Evolutionary conservation across 2,113 vertebrate genomes (phyloP).

Genomic region (Pachycephala philippinensis): DNA sequence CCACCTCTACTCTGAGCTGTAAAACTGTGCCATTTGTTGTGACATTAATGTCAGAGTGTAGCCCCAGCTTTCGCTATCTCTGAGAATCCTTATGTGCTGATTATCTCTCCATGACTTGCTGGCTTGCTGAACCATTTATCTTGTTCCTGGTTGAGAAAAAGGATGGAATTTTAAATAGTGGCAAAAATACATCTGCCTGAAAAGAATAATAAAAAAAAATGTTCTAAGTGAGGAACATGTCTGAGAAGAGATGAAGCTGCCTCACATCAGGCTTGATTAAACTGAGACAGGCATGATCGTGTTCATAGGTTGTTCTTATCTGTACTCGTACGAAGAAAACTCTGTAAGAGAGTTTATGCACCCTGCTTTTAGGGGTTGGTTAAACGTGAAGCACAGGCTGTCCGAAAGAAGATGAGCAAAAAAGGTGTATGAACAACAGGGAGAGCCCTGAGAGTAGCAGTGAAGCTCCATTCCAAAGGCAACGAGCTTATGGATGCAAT

Average conservation of each 20-base stretch:
- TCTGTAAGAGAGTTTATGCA: not conserved
- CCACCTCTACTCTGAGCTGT: not conserved
- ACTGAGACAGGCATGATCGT: not conserved
- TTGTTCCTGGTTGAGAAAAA: not conserved
- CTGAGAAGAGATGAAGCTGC: not conserved
- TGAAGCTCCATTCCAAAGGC: not conserved
- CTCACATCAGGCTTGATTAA: not conserved
- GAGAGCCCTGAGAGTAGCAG: not conserved
- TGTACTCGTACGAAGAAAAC: not conserved
- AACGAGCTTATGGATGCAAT: not conserved
- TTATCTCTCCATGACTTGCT: not conserved
- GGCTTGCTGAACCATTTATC: not conserved
- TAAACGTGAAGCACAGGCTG: fast-evolving
- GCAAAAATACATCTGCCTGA: not conserved
- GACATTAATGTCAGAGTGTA: not conserved
- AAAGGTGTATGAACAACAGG: not conserved
- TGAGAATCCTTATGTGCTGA: not conserved
- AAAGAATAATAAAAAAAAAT: not conserved
- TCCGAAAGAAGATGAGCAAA: not conserved
- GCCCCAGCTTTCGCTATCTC: not conserved
- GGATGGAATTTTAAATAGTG: not conserved
- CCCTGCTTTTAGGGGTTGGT: fast-evolving
- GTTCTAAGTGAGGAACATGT: not conserved
- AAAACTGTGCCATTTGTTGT: not conserved
- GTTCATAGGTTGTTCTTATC: not conserved